These are phyloP conservation scores for Morelia viridis DNA, from an alignment of 2,797 vertebrate species.

Conservation along the genomic window DNA sequence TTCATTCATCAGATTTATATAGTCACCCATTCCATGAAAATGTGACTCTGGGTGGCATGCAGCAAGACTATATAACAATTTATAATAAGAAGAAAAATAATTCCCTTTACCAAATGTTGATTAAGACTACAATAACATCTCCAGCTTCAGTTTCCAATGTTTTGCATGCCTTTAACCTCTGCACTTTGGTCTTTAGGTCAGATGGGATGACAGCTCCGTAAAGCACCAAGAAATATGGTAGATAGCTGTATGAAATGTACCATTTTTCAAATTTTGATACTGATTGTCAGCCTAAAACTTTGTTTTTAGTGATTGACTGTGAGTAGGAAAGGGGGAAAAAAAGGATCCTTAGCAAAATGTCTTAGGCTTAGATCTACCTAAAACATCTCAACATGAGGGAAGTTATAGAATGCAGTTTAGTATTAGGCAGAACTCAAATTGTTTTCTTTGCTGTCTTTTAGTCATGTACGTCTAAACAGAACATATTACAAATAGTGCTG, in stretches of 20 bases:
- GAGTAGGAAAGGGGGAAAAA: not conserved
- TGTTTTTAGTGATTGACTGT: not conserved
- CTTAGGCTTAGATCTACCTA: not conserved
- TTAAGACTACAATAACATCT: not conserved
- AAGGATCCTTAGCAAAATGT: not conserved
- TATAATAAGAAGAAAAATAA: no score
- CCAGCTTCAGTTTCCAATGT: not conserved
- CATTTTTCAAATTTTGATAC: not conserved
- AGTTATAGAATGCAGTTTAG: not conserved
- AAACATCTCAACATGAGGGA: not conserved
- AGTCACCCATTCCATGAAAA: no score
- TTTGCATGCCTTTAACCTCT: not conserved
- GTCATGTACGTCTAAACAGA: slow-evolving; percentile 33
- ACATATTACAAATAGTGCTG: slow-evolving; percentile 47
- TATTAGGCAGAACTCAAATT: not conserved
- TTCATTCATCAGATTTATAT: no score
- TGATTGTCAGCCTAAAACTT: not conserved
- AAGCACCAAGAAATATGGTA: not conserved
- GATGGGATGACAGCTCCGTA: not conserved
- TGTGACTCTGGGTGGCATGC: no score
- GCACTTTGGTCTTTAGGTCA: not conserved
- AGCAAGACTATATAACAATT: no score
- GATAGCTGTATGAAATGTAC: not conserved
- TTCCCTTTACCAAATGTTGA: not conserved
- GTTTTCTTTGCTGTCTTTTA: slow-evolving; percentile 31